A percentile compares a stretch with the other conserved stretches of the same genome.
Evolutionary conservation across 2,113 vertebrate genomes (phyloP).

Genomic region (Gambusia affinis): DNA sequence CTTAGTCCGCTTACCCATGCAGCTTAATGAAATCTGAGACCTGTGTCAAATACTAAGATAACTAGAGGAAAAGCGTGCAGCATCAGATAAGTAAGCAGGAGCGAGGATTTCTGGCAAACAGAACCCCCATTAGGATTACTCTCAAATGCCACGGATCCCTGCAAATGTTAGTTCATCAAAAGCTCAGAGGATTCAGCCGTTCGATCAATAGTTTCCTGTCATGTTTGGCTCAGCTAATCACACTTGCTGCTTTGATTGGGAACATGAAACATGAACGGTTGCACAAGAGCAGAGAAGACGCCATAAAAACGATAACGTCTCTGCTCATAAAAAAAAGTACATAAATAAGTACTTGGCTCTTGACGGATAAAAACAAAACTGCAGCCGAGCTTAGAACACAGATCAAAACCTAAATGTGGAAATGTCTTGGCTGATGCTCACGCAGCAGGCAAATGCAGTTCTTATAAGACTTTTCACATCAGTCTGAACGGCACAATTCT

Average conservation of each 20-base stretch:
- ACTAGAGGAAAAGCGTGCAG: constrained; percentile 63
- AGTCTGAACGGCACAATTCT: too few species aligned
- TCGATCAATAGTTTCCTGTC: constrained; percentile 66
- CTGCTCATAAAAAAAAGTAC: constrained; percentile 14
- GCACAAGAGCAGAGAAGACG: constrained; percentile 20
- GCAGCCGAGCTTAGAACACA: constrained; percentile 38
- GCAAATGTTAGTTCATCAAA: constrained; percentile 68
- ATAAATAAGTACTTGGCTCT: neutral
- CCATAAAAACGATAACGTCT: constrained; percentile 47
- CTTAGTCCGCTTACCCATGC: constrained; percentile 67
- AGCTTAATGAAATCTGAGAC: constrained; percentile 66
- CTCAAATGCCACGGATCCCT: constrained; percentile 66
- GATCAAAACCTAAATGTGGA: constrained; percentile 45
- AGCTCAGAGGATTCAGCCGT: constrained; percentile 45
- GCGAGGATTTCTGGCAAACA: constrained; percentile 42
- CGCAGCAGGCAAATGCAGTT: too few species aligned
- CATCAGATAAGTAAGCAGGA: constrained; percentile 65
- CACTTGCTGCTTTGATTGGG: constrained; percentile 58
- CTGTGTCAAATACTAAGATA: constrained; percentile 68
- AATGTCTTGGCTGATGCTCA: constrained; percentile 18
- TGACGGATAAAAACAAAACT: constrained; percentile 26
- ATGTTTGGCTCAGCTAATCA: constrained; percentile 58
- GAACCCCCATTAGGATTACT: constrained; percentile 61
- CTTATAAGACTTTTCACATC: too few species aligned
- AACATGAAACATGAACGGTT: constrained; percentile 58